Percentiles rank a stretch among this genome's conserved stretches.
phyloP scores from a whole-genome alignment of 2,113 vertebrate genomes.

The Phocoena phocoena region DNA sequence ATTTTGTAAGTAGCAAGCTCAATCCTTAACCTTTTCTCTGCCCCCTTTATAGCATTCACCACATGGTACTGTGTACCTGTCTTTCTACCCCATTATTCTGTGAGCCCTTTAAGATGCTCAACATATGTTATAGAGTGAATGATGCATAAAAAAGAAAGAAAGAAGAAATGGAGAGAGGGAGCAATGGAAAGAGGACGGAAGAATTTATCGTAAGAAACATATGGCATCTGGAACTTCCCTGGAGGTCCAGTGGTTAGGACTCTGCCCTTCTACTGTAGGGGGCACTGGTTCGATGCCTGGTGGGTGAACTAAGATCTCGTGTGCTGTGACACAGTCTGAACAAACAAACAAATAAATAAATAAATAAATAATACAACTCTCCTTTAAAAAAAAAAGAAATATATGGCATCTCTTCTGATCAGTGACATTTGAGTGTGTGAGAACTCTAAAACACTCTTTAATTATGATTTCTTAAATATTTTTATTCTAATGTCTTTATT shows the following conservation, averaged over 20 bases:
- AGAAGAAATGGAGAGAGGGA: neutral
- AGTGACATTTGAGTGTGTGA: neutral
- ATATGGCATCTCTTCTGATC: too few relatives aligned
- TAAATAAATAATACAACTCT: too few relatives aligned
- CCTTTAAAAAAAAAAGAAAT: too few relatives aligned
- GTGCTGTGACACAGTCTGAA: too few relatives aligned
- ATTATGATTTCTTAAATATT: neutral
- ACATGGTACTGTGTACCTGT: fast-evolving
- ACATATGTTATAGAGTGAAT: fast-evolving
- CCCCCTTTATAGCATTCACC: too few relatives aligned
- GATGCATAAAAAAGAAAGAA: neutral
- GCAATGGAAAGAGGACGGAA: neutral
- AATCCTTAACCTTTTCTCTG: neutral
- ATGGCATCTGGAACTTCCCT: too few relatives aligned
- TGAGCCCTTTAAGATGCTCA: neutral
- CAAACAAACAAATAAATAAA: too few relatives aligned
- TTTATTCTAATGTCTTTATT: neutral
- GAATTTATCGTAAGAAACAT: neutral
- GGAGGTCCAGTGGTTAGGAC: too few relatives aligned
- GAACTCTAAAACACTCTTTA: too few relatives aligned
- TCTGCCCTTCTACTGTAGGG: too few relatives aligned
- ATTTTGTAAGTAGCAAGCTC: neutral
- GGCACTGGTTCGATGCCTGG: too few relatives aligned
- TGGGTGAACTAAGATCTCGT: too few relatives aligned
- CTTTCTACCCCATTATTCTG: neutral